Base-by-base conservation (phyloP, 1,140 invertebrate species). In the Euwallacea similis region DNA sequence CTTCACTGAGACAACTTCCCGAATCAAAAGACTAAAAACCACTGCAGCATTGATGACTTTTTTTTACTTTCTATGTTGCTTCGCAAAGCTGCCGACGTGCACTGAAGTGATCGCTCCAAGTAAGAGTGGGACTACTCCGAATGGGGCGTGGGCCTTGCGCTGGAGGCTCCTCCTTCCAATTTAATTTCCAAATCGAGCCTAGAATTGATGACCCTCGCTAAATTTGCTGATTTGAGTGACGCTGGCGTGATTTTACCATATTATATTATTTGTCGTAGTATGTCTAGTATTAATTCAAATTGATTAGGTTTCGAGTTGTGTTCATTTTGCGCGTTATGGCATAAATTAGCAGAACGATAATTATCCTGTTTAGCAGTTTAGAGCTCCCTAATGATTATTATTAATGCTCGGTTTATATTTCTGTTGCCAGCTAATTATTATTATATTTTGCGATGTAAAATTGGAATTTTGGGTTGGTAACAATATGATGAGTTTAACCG, bases 231-330 rank as follows among this genome's bases (percentile, higher is more conserved):
- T 72, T 69, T 71, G 75, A 75, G 70, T 75, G 71, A 72, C 58
- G 61, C 58, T 76, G 65, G 71, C 77, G 74, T 76, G 77, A 74
- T 74, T 77, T 75, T 74, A 62, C 71, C 77, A 76, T 76, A 78
- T 78, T 78, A 78, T 75, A 77, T 77, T 75, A 78, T 78, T 78
- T 78, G 77, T 78, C 77, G 72, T 70, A 63, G 63, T 64, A 70
- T 74, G 71, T 74, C 72, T 75, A 61, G 63, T 75, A 75, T 76
- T 77, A 77, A 77, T 77, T 77, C 73, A 73, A 76, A 76, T 76
- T 77, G 76, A 76, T 77, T 77, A 76, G 66, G 71, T 69, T 67
- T 71, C 60, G 53, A 68, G 71, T 67, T 68, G 65, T 67, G 65
- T 72, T 72, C 65, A 65, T 73, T 68, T 64, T 55, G 63, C 65